These are phyloP conservation scores for Dipodomys ordii DNA, from an alignment of 2,113 vertebrate genomes.

Conservation along the genomic window DNA sequence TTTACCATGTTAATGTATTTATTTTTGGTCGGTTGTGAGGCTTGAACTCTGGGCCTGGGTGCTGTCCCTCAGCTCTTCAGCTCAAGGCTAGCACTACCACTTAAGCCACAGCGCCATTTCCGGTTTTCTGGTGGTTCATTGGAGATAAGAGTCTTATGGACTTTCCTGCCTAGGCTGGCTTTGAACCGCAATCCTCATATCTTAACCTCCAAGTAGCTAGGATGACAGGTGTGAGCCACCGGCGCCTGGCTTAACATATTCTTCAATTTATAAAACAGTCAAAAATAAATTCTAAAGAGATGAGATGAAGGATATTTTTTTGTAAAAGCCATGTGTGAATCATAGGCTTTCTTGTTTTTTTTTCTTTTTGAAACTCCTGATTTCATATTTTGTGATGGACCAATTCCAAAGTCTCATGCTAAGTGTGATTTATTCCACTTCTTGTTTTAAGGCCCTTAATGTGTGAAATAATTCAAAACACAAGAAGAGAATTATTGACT, in stretches of 20 bases:
- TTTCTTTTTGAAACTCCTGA: background rate
- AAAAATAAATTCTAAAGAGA: background rate
- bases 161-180: no score
- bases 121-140: no score
- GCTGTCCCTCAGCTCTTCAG: no score
- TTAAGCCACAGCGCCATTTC: no score
- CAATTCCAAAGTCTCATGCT: background rate
- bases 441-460: background rate
- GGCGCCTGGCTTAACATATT: no score
- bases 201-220: no score
- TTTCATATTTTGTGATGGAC: background rate
- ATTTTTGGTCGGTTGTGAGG: no score
- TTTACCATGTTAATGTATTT: background rate
- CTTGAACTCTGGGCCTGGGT: no score
- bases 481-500: background rate
- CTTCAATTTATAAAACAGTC: background rate
- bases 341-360: background rate
- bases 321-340: background rate
- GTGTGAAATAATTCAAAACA: background rate
- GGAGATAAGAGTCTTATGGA: no score
- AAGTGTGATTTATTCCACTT: conserved; percentile 12
- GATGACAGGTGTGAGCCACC: no score
- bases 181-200: no score
- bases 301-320: background rate
- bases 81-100: no score